phyloP scores from a whole-genome alignment of 2,888 invertebrate species.

The Magallana nippona region DNA sequence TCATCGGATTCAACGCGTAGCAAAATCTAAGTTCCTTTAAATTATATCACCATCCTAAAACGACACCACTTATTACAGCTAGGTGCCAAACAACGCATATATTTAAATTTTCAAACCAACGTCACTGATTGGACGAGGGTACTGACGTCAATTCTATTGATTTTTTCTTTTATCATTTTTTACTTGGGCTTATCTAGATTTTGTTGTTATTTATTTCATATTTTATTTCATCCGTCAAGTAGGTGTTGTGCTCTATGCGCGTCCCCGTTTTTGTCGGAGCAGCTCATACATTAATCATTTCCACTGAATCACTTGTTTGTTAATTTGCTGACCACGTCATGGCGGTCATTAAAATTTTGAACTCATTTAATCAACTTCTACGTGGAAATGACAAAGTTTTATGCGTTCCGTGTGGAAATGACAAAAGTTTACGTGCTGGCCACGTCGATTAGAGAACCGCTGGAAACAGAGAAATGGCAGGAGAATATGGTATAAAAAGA shows the following conservation, averaged over 20 bases:
- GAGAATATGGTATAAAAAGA: background rate
- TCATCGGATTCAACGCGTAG: no score
- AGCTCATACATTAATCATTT: background rate
- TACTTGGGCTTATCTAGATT: background rate
- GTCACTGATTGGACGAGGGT: background rate
- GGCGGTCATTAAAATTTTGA: conserved; percentile 14
- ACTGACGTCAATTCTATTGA: background rate
- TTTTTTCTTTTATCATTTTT: background rate
- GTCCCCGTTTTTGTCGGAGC: background rate
- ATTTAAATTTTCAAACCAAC: background rate
- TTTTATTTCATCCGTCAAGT: background rate
- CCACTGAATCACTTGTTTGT: conserved; percentile 16
- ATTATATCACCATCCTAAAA: no score
- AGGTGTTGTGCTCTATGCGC: background rate
- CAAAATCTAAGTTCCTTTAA: no score
- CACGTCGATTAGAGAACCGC: background rate
- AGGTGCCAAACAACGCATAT: no score
- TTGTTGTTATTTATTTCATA: background rate
- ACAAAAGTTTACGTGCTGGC: conserved; percentile 23
- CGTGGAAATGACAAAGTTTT: conserved; percentile 19
- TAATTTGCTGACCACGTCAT: conserved; percentile 29
- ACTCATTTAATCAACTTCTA: conserved; percentile 20
- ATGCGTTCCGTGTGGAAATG: conserved; percentile 8
- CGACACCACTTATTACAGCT: no score
- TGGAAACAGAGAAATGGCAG: no score